Base-by-base conservation (phyloP, 2,797 vertebrate species). In the Sylvia borin region DNA sequence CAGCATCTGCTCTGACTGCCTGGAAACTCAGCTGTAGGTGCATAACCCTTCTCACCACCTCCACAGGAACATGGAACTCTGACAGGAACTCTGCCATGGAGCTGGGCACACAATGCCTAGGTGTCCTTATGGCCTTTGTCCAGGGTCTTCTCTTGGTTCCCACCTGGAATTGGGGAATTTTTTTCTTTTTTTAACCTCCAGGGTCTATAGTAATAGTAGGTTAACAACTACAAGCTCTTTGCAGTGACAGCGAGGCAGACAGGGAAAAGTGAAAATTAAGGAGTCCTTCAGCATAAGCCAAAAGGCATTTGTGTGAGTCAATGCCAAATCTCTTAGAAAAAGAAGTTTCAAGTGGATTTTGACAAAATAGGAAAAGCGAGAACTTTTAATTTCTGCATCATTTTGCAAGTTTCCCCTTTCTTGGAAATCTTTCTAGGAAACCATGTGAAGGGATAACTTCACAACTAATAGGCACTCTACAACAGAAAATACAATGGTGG, bases 31-130 rank as follows among this genome's bases (percentile, higher is more conserved):
- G 0, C 0, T 2, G 2, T 13, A 65, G 11, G 14, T 53, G 13
- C 5, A 10, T 7, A 71, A 21, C 3, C 0, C 4, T 66, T 43
- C 29, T 27, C 11, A 11, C 24, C 14, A 54, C n/a, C 10, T 48
- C 34, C 13, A 34, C 0, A 34, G 55, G 24, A 79, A 29, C 11
- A 21, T 0, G 1, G 18, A 81, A 38, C n/a, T 38, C 25, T 40
- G 13, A 26, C 10, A 26, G 4, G 5, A 77, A 5, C 16, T 66
- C 73, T 57, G 38, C n/a, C 13, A 5, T 4, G 27, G n/a, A 89
- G 3, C 51, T 55, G 34, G 27, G 17, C 34, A 51, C 0, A 0
- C 31, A 45, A 38, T 2, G 4, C 7, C 29, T 40, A 6, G 2
- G 6, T 10, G 38, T 47, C 40, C 50, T 9, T 26, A 15, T 31